These are phyloP conservation scores for Oryzias sinensis DNA, from an alignment of 2,797 vertebrate species.

Conservation along the genomic window DNA sequence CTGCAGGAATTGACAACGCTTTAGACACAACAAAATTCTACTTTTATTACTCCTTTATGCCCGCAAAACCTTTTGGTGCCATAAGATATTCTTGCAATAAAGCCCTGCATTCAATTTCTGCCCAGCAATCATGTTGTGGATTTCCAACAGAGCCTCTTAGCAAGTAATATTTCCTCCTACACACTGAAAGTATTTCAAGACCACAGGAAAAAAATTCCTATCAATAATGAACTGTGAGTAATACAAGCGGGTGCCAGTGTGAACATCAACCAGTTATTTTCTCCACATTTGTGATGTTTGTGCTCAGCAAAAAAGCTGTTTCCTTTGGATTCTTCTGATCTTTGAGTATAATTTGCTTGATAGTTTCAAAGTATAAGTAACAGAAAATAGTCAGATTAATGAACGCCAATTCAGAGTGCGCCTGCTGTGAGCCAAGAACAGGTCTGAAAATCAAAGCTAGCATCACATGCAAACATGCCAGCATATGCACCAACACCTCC, in stretches of 20 bases:
- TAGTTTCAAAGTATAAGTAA: conserved; percentile 12
- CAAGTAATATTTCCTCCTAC: conserved; percentile 32
- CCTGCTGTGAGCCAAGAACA: conserved; percentile 33
- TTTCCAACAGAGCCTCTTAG: conserved; percentile 14
- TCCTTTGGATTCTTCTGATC: conserved; percentile 16
- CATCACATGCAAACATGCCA: neutral
- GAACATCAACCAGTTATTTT: conserved; percentile 45
- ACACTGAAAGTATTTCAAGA: conserved; percentile 27
- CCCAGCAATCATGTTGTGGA: conserved; percentile 5
- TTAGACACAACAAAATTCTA: neutral
- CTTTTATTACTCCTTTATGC: neutral
- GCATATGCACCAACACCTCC: neutral
- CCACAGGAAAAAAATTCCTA: conserved; percentile 13
- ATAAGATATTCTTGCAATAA: neutral
- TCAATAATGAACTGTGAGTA: conserved; percentile 41
- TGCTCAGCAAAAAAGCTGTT: conserved; percentile 32
- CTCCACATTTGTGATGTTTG: conserved; percentile 28
- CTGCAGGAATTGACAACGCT: too few relatives aligned
- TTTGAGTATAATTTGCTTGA: conserved; percentile 19
- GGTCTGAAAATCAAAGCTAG: conserved; percentile 13
- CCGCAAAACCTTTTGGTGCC: neutral
- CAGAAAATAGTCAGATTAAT: conserved; percentile 36
- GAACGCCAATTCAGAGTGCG: conserved; percentile 22
- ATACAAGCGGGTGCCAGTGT: conserved; percentile 29
- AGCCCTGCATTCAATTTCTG: conserved; percentile 2